These are phyloP conservation scores for Xiphophorus couchianus DNA, from an alignment of 2,113 vertebrate species.

Conservation along the genomic window DNA sequence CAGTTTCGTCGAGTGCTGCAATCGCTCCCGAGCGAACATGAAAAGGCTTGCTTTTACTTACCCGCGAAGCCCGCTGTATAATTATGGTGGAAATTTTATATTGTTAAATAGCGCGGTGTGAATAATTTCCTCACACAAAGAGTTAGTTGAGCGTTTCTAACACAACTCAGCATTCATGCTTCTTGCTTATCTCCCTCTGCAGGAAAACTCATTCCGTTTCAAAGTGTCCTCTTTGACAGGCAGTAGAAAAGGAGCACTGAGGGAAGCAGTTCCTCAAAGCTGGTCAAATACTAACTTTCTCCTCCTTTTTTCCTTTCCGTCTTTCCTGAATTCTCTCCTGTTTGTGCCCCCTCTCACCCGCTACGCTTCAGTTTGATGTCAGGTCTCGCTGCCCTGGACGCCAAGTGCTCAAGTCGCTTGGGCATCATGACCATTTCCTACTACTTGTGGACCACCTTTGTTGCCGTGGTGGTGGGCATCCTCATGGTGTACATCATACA, in stretches of 20 bases:
- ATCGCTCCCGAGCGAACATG: not conserved
- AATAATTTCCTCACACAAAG: not conserved
- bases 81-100: not conserved
- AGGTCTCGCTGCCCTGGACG: conserved; percentile 93
- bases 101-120: not conserved
- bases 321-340: not conserved
- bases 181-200: not conserved
- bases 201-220: not conserved
- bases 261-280: not conserved
- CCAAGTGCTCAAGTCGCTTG: conserved; percentile 95
- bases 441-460: conserved; percentile 98
- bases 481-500: conserved; percentile 97
- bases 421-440: conserved; percentile 97
- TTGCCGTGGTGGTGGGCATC: conserved; percentile 96
- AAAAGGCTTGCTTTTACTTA: too few species aligned
- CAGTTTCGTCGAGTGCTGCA: not conserved
- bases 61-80: not conserved
- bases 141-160: not conserved
- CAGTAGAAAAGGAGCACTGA: not conserved
- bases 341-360: not conserved
- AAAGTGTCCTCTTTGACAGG: not conserved
- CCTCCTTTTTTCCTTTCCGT: not conserved
- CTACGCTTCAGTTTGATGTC: conserved; percentile 90
- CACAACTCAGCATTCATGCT: not conserved
- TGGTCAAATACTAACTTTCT: not conserved